These are phyloP conservation scores for Garra rufa DNA, from an alignment of 2,113 vertebrate genomes.

Conservation along the genomic window DNA sequence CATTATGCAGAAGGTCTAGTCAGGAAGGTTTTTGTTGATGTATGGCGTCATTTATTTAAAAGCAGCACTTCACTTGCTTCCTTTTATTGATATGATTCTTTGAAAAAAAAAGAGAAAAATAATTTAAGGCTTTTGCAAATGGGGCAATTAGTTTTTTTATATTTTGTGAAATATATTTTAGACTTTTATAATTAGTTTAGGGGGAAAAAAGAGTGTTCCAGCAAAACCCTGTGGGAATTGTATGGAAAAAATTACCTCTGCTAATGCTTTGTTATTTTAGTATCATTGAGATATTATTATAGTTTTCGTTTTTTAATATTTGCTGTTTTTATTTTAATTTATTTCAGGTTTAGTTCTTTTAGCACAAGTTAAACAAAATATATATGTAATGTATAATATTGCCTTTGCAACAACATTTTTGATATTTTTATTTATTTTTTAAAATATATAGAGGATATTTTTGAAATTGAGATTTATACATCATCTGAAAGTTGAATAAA, in stretches of 20 bases:
- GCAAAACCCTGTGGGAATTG: neutral
- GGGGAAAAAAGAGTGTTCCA: neutral
- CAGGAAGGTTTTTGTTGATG: conserved; percentile 7
- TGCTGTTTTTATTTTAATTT: neutral
- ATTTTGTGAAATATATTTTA: neutral
- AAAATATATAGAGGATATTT: too few species aligned
- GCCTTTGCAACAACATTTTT: too few species aligned
- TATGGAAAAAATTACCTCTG: neutral
- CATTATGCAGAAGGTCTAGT: conserved; percentile 2
- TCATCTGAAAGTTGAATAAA: too few species aligned
- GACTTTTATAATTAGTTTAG: neutral
- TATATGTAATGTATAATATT: too few species aligned
- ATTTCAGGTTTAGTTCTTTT: too few species aligned
- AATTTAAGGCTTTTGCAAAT: conserved; percentile 39
- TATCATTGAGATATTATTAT: neutral
- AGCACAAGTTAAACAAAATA: too few species aligned
- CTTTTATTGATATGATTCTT: conserved; percentile 22
- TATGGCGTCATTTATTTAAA: neutral
- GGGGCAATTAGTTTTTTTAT: neutral
- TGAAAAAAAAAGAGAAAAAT: neutral
- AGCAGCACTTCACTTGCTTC: neutral
- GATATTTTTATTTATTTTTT: too few species aligned
- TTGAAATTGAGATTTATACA: too few species aligned
- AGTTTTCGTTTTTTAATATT: too few species aligned
- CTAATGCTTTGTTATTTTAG: neutral